Base-by-base conservation (phyloP, 2,888 invertebrate genomes). In the Meghimatium bilineatum region DNA sequence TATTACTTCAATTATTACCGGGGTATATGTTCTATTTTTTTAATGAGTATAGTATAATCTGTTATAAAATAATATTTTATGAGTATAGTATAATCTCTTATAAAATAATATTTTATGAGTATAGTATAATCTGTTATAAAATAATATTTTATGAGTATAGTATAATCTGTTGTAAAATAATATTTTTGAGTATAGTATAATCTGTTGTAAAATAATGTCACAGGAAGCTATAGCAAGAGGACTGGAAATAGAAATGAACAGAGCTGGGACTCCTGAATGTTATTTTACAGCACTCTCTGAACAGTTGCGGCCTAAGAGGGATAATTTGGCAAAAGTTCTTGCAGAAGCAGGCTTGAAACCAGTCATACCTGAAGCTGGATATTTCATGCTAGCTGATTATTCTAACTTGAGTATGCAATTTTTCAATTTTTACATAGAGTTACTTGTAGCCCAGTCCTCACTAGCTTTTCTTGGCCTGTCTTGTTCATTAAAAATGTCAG, bases 331-430 rank as follows among this genome's bases (percentile, higher is more conserved):
- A 6, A 85, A 89, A 82, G 86, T 91, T 20, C 87, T 94, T 26
- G 93, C 87, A 20, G 96, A 97, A 26, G 96, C 96, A 82, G 98
- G 98, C 0, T 97, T 99, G 96, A 95, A 95, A 63, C 98, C 99
- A 0, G 97, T 97, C 0, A 94, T 98, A 83, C 99, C 99, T 0
- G 97, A 99, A 89, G 98, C 98, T 3, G 99, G 99, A 0, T 99
- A 99, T 94, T 99, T 99, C 92, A 96, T 99, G 95, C 93, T 99
- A 79, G 98, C 98, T 0, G 97, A 99, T 94, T 98, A 97, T 96
- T 95, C 96, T 1, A 88, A 91, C 76, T 84, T 92, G 29, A 88
- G 92, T 92, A 84, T 86, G 89, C 32, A 69, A 3, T 23, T 56
- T 17, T 56, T 56, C 23, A 56, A 44, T 44, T 5, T 44, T 44